These are phyloP conservation scores for Scylla paramamosain DNA, from an alignment of 1,140 invertebrate species.

Conservation along the genomic window DNA sequence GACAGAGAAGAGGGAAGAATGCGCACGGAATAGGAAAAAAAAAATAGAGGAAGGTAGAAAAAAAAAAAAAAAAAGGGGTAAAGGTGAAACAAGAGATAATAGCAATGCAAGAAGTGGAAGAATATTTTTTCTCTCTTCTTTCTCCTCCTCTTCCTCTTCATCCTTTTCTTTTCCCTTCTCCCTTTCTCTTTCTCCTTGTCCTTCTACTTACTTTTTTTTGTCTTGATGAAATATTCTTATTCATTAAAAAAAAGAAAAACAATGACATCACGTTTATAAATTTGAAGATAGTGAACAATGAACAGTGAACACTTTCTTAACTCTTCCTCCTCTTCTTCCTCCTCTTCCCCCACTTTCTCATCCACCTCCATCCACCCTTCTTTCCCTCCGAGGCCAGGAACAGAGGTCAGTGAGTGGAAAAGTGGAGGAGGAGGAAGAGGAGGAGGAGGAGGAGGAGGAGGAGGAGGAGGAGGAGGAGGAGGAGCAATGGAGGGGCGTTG, in stretches of 20 bases:
- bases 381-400: background rate
- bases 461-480: background rate
- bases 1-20: too few relatives aligned
- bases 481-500: background rate
- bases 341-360: background rate
- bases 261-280: background rate
- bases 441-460: background rate
- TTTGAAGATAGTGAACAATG: background rate
- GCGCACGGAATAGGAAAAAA: background rate
- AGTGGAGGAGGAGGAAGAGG: background rate
- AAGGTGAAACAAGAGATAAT: background rate
- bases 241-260: background rate
- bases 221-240: background rate
- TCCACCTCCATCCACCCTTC: conserved; percentile 8
- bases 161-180: background rate
- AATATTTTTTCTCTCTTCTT: background rate
- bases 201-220: background rate
- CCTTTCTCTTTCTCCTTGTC: background rate
- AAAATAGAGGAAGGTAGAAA: background rate
- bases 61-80: background rate
- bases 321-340: background rate
- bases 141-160: background rate
- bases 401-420: background rate
- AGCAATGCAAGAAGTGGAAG: background rate
- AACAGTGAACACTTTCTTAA: background rate